Evolutionary conservation across 2,888 invertebrate species (phyloP), one percentile per base, ranked within the genome.

Genomic region (Magallana nippona): DNA sequence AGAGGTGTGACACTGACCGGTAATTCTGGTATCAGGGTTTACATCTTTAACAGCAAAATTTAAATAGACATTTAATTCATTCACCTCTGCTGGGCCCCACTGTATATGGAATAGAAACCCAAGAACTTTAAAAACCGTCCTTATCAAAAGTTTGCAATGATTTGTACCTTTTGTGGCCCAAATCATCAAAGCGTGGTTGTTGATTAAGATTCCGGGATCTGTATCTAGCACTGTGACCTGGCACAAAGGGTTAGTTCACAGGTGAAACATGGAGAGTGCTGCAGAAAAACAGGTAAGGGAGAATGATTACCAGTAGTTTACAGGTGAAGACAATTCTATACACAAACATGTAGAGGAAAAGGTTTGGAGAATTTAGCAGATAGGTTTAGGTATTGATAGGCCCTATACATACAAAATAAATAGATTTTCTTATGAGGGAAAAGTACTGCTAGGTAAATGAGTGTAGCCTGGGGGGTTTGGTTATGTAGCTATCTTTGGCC

Each of bases 231-330:
- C 15, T 15, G 71, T 71, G 71, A 71, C 71, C 71, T 22, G 19
- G 32, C 27, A 27, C 71, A 15, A 71, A 32, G 27, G 71, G 13
- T 71, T 71, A 27, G 27, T 71, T 71, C 32, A 71, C 13, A 19
- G 15, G 71, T 22, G 63, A 63, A 22, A 77, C 56, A 77, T 57
- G 57, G 77, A 81, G n/a, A 62, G n/a, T 55, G 62, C 11, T 44
- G 0, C 55, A 32, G 19, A 82, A 55, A 78, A 82, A 55, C 78
- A 78, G 82, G 82, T 82, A 82, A 56, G 78, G 44, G 19, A 1
- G 8, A 44, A 17, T 11, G 78, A 19, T 44, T 44, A 44, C 44
- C 44, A 8, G 44, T 44, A 44, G 44, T 44, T 44, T 44, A 44
- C 8, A 44, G 44, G 44, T 44, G 44, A 8, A 44, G 44, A 44